A percentile compares a stretch with the other conserved stretches of the same genome.
Conservation (phyloP, 2,888 invertebrate species). For the Cerceris ruficornis region DNA sequence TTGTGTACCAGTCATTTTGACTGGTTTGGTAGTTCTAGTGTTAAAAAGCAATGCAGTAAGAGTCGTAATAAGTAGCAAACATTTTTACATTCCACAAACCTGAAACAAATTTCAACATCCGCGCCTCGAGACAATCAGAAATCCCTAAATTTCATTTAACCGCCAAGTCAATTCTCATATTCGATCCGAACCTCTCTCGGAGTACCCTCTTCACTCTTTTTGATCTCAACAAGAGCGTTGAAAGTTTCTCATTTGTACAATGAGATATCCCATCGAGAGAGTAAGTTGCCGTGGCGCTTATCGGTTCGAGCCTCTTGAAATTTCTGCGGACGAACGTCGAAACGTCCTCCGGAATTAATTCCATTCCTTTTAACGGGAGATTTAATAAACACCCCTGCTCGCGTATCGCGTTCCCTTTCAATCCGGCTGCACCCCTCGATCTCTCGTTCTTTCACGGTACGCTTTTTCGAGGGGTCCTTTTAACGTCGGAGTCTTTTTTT, state of each 20-base stretch:
- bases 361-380: slow-evolving; percentile 64
- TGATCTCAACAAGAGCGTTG: background rate
- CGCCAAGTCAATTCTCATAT: no score
- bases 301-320: slow-evolving; percentile 35
- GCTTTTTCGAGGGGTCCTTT: slow-evolving; percentile 44
- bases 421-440: slow-evolving; percentile 46
- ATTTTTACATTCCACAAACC: no score
- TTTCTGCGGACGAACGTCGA: slow-evolving; percentile 50
- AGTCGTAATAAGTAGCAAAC: no score
- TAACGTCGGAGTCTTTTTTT: slow-evolving; percentile 30
- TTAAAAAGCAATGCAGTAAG: no score
- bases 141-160: no score
- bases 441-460: slow-evolving; percentile 49
- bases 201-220: background rate
- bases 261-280: slow-evolving; percentile 22
- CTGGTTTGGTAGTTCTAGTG: no score
- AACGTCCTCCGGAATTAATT: slow-evolving; percentile 62
- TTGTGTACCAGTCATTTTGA: no score
- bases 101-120: no score
- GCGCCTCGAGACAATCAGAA: no score
- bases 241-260: slow-evolving; percentile 42
- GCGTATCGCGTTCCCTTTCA: slow-evolving; percentile 55
- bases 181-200: background rate
- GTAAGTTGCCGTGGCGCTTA: slow-evolving; percentile 30
- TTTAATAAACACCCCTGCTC: slow-evolving; percentile 64